Conservation (phyloP, 2,797 vertebrate genomes). For the Pelochelys cantorii region DNA sequence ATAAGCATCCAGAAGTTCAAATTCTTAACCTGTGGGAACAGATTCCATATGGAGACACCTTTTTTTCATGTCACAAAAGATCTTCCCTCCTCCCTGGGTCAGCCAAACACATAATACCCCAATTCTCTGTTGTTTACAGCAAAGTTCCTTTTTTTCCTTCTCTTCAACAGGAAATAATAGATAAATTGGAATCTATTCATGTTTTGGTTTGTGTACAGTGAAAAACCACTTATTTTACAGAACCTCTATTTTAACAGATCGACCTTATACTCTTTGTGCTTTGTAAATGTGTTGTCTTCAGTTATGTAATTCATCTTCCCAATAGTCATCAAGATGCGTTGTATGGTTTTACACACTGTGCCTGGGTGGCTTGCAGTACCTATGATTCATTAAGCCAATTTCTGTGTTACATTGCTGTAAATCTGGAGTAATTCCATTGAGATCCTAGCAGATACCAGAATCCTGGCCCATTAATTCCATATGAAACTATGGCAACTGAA, state of each 20-base stretch:
- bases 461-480: constrained; percentile 1
- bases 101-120: not conserved
- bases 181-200: not conserved
- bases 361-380: not conserved
- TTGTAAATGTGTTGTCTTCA: not conserved
- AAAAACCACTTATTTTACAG: constrained; percentile 1
- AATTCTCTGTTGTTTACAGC: not conserved
- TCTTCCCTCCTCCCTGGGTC: not conserved
- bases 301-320: not conserved
- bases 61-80: not conserved
- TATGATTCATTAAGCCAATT: not conserved
- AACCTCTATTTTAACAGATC: not conserved
- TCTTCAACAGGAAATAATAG: not conserved
- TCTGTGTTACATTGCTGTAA: not conserved
- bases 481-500: constrained; percentile 20
- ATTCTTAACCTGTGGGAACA: not conserved
- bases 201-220: not conserved
- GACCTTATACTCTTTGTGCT: not conserved
- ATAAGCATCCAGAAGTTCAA: not conserved
- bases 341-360: not conserved
- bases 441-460: not conserved
- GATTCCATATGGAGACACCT: not conserved
- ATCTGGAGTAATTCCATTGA: not conserved
- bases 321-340: not conserved
- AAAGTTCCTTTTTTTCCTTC: not conserved